Evolutionary conservation across 2,888 invertebrate species (phyloP), one percentile per base, ranked within the genome.

Genomic region (Thymelicus lineola): DNA sequence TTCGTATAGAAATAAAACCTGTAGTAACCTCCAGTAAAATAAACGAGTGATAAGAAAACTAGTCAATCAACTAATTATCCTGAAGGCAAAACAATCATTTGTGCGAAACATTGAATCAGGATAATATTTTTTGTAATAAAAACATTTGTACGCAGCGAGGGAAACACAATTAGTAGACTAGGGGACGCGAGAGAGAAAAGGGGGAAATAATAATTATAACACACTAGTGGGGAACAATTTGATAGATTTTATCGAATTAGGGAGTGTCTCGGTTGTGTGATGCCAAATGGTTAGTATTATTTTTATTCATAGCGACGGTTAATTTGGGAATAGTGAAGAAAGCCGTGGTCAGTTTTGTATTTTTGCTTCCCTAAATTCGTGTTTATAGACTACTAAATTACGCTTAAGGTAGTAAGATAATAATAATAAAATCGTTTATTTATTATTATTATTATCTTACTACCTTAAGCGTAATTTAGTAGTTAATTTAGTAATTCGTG

Each of bases 191-290:
- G 9, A 6, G 38, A 42, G 61, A 35, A 46, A 50, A 58, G 50
- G 60, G 80, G 78, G 81, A 82, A 85, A 76, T 73, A 82, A 79
- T 83, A 81, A 86, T 88, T 87, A 85, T 84, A 83, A 50, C 81
- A 77, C 81, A 78, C 79, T 83, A 36, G 61, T 46, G 36, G 67
- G 60, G 61, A 46, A 68, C 55, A 85, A 84, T 86, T 84, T 80
- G 82, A 79, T 81, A 82, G 85, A 86, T 84, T 78, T 80, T 85
- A 82, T 82, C 81, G 71, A 75, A 76, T 74, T 74, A 75, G 79
- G 80, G 82, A 74, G 80, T 78, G 79, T 61, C 38, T 28, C 53
- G 50, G 60, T 76, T 78, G 73, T 73, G 70, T 73, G 73, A 61
- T 61, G 67, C 60, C 67, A 61, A 67, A 67, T 67, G 67, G 60